Evolutionary conservation across 23 tunicate genomes (phyloP).

Genomic region (Styela plicata): DNA sequence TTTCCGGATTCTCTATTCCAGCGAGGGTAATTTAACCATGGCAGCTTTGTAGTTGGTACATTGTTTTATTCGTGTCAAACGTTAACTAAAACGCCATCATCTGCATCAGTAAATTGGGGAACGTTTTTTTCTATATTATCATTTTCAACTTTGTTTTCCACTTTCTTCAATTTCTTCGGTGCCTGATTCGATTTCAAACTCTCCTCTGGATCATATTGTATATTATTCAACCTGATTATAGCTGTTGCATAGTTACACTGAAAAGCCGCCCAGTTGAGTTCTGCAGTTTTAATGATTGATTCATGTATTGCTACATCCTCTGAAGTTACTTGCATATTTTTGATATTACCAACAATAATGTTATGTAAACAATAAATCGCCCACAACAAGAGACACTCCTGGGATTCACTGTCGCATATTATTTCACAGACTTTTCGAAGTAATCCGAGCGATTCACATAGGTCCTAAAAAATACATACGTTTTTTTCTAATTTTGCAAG

Average conservation of each 20-base stretch:
- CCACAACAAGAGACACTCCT: conserved; percentile 49
- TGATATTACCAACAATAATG: conserved; percentile 64
- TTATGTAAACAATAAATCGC: conserved; percentile 71
- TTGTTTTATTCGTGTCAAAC: background rate
- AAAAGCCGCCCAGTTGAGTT: conserved; percentile 42
- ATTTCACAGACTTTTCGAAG: conserved; percentile 29
- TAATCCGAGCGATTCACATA: conserved; percentile 48
- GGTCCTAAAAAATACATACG: conserved; percentile 1
- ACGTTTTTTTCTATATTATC: background rate
- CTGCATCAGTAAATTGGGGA: background rate
- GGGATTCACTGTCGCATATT: background rate
- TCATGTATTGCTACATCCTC: conserved; percentile 8
- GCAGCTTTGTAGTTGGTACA: too few species aligned
- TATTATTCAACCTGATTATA: conserved; percentile 42
- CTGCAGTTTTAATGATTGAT: conserved; percentile 17
- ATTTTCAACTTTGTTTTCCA: too few species aligned
- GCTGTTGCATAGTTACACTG: conserved; percentile 52
- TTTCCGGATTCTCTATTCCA: too few species aligned
- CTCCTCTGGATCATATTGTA: conserved; percentile 15
- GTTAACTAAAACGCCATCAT: background rate
- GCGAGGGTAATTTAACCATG: too few species aligned
- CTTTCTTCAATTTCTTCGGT: background rate
- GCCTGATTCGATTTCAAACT: background rate
- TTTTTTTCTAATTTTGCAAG: background rate
- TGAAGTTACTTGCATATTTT: conserved; percentile 40